Conservation (phyloP, 2,888 invertebrate genomes). For the Napeogenes sylphis region DNA sequence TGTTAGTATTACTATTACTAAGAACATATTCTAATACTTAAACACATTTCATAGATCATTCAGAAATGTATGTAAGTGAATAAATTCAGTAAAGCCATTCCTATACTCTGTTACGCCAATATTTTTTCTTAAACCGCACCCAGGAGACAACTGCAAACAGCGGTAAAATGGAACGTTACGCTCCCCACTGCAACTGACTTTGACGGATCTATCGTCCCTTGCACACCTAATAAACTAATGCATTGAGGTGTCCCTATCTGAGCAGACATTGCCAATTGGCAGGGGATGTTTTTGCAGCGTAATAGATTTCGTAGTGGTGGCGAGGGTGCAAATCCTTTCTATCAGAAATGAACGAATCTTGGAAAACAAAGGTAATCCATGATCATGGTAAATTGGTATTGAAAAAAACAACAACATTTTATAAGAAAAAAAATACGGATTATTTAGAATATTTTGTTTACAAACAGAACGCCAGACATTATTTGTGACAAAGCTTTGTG, state of each 20-base stretch:
- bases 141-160: slow-evolving; percentile 51
- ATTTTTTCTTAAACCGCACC: slow-evolving; percentile 30
- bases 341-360: slow-evolving; percentile 2
- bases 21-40: too few relatives aligned
- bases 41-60: too few relatives aligned
- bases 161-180: slow-evolving; percentile 66
- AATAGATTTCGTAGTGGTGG: slow-evolving; percentile 15
- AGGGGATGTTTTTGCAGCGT: slow-evolving; percentile 30
- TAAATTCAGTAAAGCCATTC: slow-evolving; percentile 13
- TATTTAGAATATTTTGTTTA: background rate
- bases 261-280: slow-evolving; percentile 36
- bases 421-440: background rate
- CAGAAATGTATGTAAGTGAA: background rate
- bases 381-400: background rate
- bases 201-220: slow-evolving; percentile 67
- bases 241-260: slow-evolving; percentile 41
- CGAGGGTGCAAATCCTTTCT: slow-evolving; percentile 4
- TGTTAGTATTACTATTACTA: too few relatives aligned
- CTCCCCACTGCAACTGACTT: slow-evolving; percentile 56
- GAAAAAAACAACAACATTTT: background rate
- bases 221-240: slow-evolving; percentile 75
- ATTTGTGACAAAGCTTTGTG: background rate
- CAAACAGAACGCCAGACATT: background rate
- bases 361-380: slow-evolving; percentile 7
- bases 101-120: slow-evolving; percentile 25